Base-by-base conservation (phyloP, 2,113 vertebrate genomes). In the Hypocryptadius cinnamomeus region DNA sequence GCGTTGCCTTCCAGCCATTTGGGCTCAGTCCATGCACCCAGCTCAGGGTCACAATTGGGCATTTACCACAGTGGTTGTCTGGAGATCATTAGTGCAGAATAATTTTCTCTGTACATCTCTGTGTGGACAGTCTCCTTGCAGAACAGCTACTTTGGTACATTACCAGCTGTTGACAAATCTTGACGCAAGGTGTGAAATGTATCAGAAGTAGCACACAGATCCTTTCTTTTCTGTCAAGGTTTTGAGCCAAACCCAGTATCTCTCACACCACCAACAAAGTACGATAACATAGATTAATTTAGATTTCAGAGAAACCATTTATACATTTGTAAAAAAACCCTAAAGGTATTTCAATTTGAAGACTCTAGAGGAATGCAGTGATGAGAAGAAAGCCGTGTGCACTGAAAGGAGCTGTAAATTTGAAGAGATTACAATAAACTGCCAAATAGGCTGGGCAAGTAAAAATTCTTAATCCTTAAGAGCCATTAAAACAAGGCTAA, bases 351-450 rank as follows among this genome's bases (percentile, higher is more conserved):
- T 74, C 61, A 64, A 33, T 72, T 35, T n/a, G 25, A 82, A 87
- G 20, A 65, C 10, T 16, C 17, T 31, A 50, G 70, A 70, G 31
- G 22, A 20, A 31, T 56, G 14, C 16, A 76, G n/a, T 20, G 57
- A 63, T 33, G 35, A 77, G 27, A 87, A 87, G 22, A 33, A 87
- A 82, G 30, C 25, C 5, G 3, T 69, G 12, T 12, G 10, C 33
- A 45, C 51, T 61, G 54, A 93, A 91, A 85, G 21, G 39, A 89
- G 6, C 10, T 79, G 47, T 35, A 77, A 42, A 17, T 48, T 82
- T 89, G 47, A 94, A 82, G 66, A 77, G 11, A 56, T 79, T 93
- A 21, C 31, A 92, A 42, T 77, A 92, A 89, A 83, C 63, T 94
- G 35, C 47, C 50, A 40, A 65, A 84, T 45, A 79, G 37, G 7